Evolutionary conservation across 2,888 invertebrate genomes (phyloP), one percentile per base, ranked within the genome.

Genomic region (Erebia aethiops): DNA sequence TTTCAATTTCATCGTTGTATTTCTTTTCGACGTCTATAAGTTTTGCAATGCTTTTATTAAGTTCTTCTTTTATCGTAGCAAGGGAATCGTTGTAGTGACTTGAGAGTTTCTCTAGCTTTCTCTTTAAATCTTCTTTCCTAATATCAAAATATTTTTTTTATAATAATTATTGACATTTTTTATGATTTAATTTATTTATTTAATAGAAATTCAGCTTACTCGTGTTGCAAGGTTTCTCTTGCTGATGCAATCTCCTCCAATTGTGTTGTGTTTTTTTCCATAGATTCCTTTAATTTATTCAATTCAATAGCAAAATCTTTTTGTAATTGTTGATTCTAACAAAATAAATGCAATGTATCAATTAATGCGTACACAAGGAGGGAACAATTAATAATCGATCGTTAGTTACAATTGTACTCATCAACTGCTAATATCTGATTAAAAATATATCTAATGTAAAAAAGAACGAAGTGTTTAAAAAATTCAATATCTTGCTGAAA

Each of bases 41-140:
- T 76, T 86, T 88, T 41, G 77, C 78, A 9, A 85, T 75, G 57
- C 84, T 87, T 11, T 35, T 46, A 69, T 82, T 83, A 67, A 88
- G 80, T 76, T 91, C 90, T 41, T 79, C 77, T 80, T 87, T 88
- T 7, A 84, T 75, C 70, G 80, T 80, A 67, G 77, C 74, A 9
- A 91, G 71, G 1, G 89, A 86, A 78, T 89, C 87, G 41, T 87
- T 86, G 69, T 90, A 90, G 77, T 82, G 77, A 14, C 80, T 76
- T 1, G 88, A 87, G 57, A 90, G 77, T 51, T 89, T 86, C 49
- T 77, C 76, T 11, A 92, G 81, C 7, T 84, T 83, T 52, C 82
- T 87, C 75, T 89, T 89, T 7, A 93, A 82, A 57, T 89, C 85
- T 79, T 89, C 86, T 81, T 92, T 93, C 73, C 93, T 93, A 71